Conservation (phyloP, 2,113 vertebrate species). For the Zosterops lateralis region DNA sequence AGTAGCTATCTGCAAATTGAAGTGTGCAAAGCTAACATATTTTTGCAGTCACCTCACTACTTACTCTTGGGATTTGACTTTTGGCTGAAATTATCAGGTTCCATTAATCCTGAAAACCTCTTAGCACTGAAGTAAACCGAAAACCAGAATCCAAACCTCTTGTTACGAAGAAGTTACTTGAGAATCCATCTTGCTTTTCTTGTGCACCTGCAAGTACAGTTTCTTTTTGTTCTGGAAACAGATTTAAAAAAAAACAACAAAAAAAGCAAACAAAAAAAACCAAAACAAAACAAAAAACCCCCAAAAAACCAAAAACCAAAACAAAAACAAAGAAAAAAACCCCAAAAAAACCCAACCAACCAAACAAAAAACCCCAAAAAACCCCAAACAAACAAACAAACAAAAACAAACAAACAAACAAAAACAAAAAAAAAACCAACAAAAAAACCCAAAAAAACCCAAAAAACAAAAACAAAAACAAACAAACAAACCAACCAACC, state of each 20-base stretch:
- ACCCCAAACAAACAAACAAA: too few relatives aligned
- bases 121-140: neutral
- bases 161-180: neutral
- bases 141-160: neutral
- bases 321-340: too few relatives aligned
- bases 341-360: too few relatives aligned
- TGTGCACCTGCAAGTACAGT: neutral
- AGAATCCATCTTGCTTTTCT: neutral
- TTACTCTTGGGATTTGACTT: neutral
- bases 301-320: fast-evolving
- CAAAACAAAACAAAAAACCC: too few relatives aligned
- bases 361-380: too few relatives aligned
- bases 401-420: too few relatives aligned
- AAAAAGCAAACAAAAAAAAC: too few relatives aligned
- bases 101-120: neutral
- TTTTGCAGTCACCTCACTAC: neutral
- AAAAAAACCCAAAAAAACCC: too few relatives aligned
- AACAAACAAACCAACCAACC: too few relatives aligned
- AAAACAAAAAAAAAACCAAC: too few relatives aligned
- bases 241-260: neutral
- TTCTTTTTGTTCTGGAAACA: neutral
- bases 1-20: neutral
- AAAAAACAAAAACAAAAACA: fast-evolving
- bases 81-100: neutral
- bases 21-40: neutral